These are phyloP conservation scores for Geotrupes spiniger DNA, from an alignment of 2,888 invertebrate genomes.

Conservation along the genomic window DNA sequence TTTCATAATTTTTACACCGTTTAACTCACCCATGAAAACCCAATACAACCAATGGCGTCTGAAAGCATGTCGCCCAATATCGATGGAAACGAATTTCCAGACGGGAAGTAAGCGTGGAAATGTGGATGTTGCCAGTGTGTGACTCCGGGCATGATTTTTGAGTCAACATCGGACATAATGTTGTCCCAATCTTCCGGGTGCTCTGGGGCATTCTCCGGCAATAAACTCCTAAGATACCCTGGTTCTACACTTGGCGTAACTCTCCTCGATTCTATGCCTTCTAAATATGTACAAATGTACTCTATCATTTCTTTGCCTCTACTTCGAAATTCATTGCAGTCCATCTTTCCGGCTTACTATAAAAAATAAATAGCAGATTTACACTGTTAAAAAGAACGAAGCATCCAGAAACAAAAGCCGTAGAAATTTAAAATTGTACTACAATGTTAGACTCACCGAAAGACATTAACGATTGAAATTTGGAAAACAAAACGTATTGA, in stretches of 20 bases:
- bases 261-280: constrained; percentile 71
- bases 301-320: constrained; percentile 93
- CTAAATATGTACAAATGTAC: constrained; percentile 88
- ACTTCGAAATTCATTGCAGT: constrained; percentile 79
- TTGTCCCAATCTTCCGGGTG: constrained; percentile 81
- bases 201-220: constrained; percentile 79
- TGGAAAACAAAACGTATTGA: too few species aligned
- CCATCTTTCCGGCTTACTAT: constrained; percentile 58
- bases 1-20: not conserved
- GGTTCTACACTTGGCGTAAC: constrained; percentile 90
- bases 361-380: not conserved
- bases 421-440: not conserved
- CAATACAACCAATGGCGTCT: constrained; percentile 93
- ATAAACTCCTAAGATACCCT: constrained; percentile 76
- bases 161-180: constrained; percentile 86
- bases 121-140: constrained; percentile 99
- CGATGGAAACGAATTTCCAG: constrained; percentile 96
- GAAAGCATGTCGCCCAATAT: constrained; percentile 96
- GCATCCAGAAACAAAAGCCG: not conserved
- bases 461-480: too few species aligned
- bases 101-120: constrained; percentile 98
- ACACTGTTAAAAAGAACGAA: not conserved
- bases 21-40: constrained; percentile 89
- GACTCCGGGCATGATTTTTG: constrained; percentile 90
- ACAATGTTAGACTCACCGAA: not conserved